A percentile compares a stretch with the other conserved stretches of the same genome.
Evolutionary conservation across 2,797 vertebrate species (phyloP).

Genomic region (Chrosomus eos): DNA sequence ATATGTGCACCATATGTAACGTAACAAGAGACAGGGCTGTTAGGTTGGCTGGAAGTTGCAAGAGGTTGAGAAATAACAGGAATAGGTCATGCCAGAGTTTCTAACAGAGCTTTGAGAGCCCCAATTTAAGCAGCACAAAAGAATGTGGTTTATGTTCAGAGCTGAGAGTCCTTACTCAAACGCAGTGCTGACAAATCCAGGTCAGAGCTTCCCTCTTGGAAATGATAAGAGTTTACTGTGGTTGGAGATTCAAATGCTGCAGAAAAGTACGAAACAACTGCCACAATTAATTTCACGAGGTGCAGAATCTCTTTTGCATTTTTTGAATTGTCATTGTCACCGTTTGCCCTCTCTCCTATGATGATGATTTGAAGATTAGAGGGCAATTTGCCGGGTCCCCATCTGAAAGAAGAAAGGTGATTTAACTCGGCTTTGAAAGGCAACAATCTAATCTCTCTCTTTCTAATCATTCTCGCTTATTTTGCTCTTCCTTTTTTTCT

Average conservation of each 20-base stretch:
- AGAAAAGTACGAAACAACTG: constrained; percentile 31
- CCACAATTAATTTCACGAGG: not conserved
- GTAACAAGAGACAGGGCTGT: not conserved
- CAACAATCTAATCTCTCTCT: constrained; percentile 42
- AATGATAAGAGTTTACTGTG: constrained; percentile 50
- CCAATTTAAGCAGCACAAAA: constrained; percentile 52
- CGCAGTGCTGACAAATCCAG: constrained; percentile 46
- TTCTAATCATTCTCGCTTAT: constrained; percentile 36
- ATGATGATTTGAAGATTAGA: constrained; percentile 50
- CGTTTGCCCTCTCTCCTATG: constrained; percentile 12
- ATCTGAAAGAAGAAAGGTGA: constrained; percentile 34
- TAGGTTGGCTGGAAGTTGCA: constrained; percentile 16
- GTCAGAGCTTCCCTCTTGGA: constrained; percentile 45
- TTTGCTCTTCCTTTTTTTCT: constrained; percentile 4
- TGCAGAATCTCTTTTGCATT: constrained; percentile 18
- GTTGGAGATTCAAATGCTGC: constrained; percentile 38
- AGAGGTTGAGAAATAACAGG: constrained; percentile 32
- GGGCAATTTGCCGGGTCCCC: constrained; percentile 30
- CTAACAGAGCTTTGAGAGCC: constrained; percentile 39
- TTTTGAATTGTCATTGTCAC: constrained; percentile 25
- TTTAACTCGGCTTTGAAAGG: constrained; percentile 22
- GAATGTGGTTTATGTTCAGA: constrained; percentile 45
- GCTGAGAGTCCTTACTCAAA: constrained; percentile 47
- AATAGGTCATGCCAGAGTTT: constrained; percentile 35
- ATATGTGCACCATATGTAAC: constrained; percentile 40